phyloP scores from a whole-genome alignment of 2,113 vertebrate species.

The Oryzias melastigma region DNA sequence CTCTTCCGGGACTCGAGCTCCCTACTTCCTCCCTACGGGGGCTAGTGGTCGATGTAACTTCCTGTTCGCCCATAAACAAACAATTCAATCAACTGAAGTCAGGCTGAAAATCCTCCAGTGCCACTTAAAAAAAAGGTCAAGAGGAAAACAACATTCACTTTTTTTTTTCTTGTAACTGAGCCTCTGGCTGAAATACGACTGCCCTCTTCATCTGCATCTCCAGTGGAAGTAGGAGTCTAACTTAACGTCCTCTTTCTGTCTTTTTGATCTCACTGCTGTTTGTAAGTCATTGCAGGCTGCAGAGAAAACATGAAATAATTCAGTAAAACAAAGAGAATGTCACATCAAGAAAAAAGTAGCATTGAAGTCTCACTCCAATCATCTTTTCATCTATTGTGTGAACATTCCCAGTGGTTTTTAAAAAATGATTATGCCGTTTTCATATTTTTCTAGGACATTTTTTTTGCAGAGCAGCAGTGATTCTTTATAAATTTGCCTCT shows the following conservation, averaged over 20 bases:
- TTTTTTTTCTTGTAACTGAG: constrained; percentile 29
- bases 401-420: too few species aligned
- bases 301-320: background rate
- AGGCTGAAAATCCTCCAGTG: constrained; percentile 64
- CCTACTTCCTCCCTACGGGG: constrained; percentile 57
- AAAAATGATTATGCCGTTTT: too few species aligned
- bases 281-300: background rate
- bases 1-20: constrained; percentile 20
- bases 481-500: too few species aligned
- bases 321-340: too few species aligned
- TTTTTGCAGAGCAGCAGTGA: too few species aligned
- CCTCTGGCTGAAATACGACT: constrained; percentile 60
- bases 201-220: constrained; percentile 36
- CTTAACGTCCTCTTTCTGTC: constrained; percentile 28
- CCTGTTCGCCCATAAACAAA: constrained; percentile 72
- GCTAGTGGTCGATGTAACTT: constrained; percentile 57
- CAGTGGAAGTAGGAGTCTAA: constrained; percentile 51
- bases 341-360: background rate
- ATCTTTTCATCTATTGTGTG: too few species aligned
- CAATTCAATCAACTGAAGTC: constrained; percentile 67
- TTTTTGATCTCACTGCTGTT: constrained; percentile 3
- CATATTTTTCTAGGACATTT: too few species aligned
- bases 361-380: too few species aligned
- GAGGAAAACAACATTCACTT: constrained; percentile 55
- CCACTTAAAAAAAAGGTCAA: constrained; percentile 66